A percentile compares a stretch with the other conserved stretches of the same genome.
These are phyloP conservation scores for Ciona savignyi DNA, from an alignment of 23 tunicate genomes.

Conservation along the genomic window DNA sequence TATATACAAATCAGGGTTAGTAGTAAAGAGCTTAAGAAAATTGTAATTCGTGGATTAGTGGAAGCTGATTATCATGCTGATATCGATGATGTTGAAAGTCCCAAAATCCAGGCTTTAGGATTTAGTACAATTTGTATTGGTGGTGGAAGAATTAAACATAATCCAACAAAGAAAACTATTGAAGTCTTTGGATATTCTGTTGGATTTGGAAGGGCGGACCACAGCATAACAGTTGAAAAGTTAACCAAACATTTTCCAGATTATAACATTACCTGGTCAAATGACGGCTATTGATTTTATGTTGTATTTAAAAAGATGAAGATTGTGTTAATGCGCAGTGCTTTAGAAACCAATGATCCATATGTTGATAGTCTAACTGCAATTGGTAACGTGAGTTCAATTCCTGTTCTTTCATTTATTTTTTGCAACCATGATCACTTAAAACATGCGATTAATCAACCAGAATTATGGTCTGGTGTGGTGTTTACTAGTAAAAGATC, in stretches of 20 bases:
- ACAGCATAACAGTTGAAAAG: slow-evolving; percentile 51
- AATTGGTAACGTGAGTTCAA: slow-evolving; percentile 29
- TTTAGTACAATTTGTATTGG: slow-evolving; percentile 52
- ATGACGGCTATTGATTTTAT: slow-evolving; percentile 74
- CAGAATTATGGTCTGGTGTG: slow-evolving; percentile 24
- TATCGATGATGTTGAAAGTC: slow-evolving; percentile 33
- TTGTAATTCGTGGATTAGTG: slow-evolving; percentile 61
- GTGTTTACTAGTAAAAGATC: slow-evolving; percentile 74
- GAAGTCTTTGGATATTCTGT: slow-evolving; percentile 91
- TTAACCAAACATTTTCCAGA: slow-evolving; percentile 54
- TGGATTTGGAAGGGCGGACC: slow-evolving; percentile 96
- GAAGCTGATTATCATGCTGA: slow-evolving; percentile 92
- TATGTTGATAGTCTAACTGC: slow-evolving; percentile 11
- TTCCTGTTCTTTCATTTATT: slow-evolving; percentile 50
- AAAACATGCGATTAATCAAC: background rate
- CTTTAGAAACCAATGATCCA: slow-evolving; percentile 10
- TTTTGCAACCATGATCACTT: slow-evolving; percentile 33
- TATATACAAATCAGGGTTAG: slow-evolving; percentile 61
- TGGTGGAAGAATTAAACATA: slow-evolving; percentile 81
- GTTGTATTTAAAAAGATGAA: slow-evolving; percentile 15
- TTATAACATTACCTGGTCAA: slow-evolving; percentile 54
- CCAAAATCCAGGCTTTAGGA: slow-evolving; percentile 57
- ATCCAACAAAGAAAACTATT: slow-evolving; percentile 22
- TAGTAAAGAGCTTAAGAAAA: slow-evolving; percentile 19
- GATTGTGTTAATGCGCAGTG: slow-evolving; percentile 28